phyloP scores from a whole-genome alignment of 2,888 invertebrate genomes.

The Agrenia bidenticulata region DNA sequence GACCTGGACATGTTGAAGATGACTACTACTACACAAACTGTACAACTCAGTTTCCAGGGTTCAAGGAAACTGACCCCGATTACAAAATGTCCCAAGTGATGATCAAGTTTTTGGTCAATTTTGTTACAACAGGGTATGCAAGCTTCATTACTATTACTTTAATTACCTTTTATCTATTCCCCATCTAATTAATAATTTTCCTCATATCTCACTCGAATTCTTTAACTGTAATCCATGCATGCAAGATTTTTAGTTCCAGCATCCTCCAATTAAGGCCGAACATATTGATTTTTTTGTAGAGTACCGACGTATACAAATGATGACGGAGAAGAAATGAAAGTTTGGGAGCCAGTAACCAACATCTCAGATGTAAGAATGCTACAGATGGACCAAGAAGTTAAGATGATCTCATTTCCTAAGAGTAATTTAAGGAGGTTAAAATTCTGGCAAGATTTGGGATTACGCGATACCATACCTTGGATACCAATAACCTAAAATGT shows the following conservation, averaged over 20 bases:
- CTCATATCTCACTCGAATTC: too few relatives aligned
- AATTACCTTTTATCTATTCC: too few relatives aligned
- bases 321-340: conserved; percentile 14
- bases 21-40: conserved; percentile 36
- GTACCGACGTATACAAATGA: conserved; percentile 36
- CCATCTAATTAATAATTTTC: too few relatives aligned
- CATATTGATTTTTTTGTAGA: conserved; percentile 20
- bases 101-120: conserved; percentile 46
- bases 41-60: conserved; percentile 28
- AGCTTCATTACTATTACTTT: background rate
- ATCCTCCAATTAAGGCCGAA: background rate
- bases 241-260: background rate
- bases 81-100: conserved; percentile 45
- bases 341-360: conserved; percentile 43
- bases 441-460: conserved; percentile 37
- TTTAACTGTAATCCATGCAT: too few relatives aligned
- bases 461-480: conserved; percentile 28
- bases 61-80: conserved; percentile 40
- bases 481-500: background rate
- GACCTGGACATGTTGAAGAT: conserved; percentile 27
- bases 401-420: conserved; percentile 34
- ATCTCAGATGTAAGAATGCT: conserved; percentile 30
- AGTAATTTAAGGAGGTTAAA: conserved; percentile 20
- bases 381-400: conserved; percentile 40
- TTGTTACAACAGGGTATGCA: conserved; percentile 41